Evolutionary conservation across 2,888 invertebrate genomes (phyloP), one percentile per base, ranked within the genome.

Genomic region (Drosophila dives): DNA sequence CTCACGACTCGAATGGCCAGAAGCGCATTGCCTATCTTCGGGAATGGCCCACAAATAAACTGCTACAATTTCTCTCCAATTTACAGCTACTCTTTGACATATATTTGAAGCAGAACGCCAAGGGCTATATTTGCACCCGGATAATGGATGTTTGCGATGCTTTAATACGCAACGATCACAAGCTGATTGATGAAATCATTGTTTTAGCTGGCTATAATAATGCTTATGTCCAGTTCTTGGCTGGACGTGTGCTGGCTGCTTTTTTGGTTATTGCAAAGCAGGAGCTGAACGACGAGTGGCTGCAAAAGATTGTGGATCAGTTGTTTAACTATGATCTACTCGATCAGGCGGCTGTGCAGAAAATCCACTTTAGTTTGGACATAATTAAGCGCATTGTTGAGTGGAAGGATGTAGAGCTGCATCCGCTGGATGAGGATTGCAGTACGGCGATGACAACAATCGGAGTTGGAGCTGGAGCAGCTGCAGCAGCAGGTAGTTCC

Each of bases 351-450:
- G 95, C 95, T 64, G 95, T 96, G 63, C 95, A 95, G 89, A 96
- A 97, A 92, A 96, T 97, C 92, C 95, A 96, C 86, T 97, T 97
- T 92, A 96, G 96, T 76, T 93, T 98, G 83, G 97, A 97, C 91
- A 95, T 98, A 53, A 96, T 98, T 59, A 97, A 97, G 90, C 95
- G 97, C 82, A 96, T 98, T 86, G 96, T 98, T 0, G 97, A 98
- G 91, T 97, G 97, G 96, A 97, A 97, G 90, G 97, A 98, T 92
- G 93, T 96, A 34, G 95, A 96, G 91, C 94, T 95, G 83, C 97
- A 97, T 94, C 96, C 97, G 0, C 91, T 97, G 45, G 97, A 97
- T 90, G 97, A 97, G 71, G 94, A 94, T 15, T 77, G 73, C 12
- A 56, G 68, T n/a, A 34, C 67, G 42, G 55, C 66, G 12, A 17